phyloP scores from a whole-genome alignment of 2,113 vertebrate genomes.

The Aegypius monachus region DNA sequence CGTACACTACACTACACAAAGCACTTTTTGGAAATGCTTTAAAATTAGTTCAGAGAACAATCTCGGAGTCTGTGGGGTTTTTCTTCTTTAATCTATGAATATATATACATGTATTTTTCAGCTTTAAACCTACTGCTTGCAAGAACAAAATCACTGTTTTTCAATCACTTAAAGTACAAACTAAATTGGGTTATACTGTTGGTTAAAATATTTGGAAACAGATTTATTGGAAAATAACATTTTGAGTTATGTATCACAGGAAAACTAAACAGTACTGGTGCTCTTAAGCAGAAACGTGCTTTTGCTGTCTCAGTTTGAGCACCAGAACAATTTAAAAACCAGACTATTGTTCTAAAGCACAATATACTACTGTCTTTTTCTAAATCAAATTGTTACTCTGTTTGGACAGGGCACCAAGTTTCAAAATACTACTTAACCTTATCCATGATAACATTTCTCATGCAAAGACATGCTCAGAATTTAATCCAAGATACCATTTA shows the following conservation, averaged over 20 bases:
- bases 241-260: background rate
- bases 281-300: rapidly evolving
- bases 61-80: rapidly evolving
- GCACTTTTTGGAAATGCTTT: background rate
- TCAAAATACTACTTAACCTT: rapidly evolving
- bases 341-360: background rate
- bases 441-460: rapidly evolving
- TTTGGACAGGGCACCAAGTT: background rate
- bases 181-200: background rate
- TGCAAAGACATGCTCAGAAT: rapidly evolving
- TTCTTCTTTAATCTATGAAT: rapidly evolving
- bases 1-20: background rate
- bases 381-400: rapidly evolving
- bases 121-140: background rate
- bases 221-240: background rate
- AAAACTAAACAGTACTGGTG: background rate
- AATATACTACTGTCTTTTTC: rapidly evolving
- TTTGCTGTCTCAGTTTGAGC: background rate
- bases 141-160: rapidly evolving
- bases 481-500: rapidly evolving
- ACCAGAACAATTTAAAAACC: background rate
- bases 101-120: rapidly evolving
- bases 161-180: too few species aligned
- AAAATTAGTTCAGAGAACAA: background rate
- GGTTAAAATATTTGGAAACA: background rate